Base-by-base conservation (phyloP, 2,888 invertebrate species). In the Euplagia quadripunctaria region DNA sequence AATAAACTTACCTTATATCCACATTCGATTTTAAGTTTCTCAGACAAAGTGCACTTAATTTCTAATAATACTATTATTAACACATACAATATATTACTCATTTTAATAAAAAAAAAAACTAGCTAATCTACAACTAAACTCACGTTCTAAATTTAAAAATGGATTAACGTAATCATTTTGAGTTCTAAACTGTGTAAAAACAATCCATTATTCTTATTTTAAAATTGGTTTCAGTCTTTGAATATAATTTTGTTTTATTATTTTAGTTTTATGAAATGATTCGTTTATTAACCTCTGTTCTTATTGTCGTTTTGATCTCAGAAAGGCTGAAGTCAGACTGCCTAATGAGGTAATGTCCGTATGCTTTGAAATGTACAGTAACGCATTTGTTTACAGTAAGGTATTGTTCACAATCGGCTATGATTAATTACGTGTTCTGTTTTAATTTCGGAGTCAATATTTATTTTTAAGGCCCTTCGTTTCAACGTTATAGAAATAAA, bases 1-100 rank as follows among this genome's bases (percentile, higher is more conserved):
- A 7, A 49, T 49, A 69, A 64, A 20, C 64, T 70, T 68, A 94
- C 94, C 92, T 94, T 94, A 72, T 94, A 94, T 0, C 94, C 94
- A 71, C 94, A 94, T 68, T 94, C 94, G 4, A 88, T 83, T 82
- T 92, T 94, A 43, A 77, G 82, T 79, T 86, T 87, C 8, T 78
- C 83, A 52, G 82, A 71, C 6, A 72, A 70, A 73, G 82, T 73
- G 74, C 64, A 71, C 71, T 75, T 78, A 1, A 63, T 68, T 20
- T 69, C 66, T 64, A 83, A 71, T 3, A 76, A 75, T 66, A 78
- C 43, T n/a, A 85, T 49, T 17, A 80, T 0, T 43, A 82, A n/a
- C 46, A 77, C 64, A 64, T 12, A 74, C 58, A 42, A 68, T 71
- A 72, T 79, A 65, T 72, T 73, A 72, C 42, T 55, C 41, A 74